Evolutionary conservation across 2,888 invertebrate species (phyloP), one percentile per base, ranked within the genome.

Genomic region (Amblyjoppa fuscipennis): DNA sequence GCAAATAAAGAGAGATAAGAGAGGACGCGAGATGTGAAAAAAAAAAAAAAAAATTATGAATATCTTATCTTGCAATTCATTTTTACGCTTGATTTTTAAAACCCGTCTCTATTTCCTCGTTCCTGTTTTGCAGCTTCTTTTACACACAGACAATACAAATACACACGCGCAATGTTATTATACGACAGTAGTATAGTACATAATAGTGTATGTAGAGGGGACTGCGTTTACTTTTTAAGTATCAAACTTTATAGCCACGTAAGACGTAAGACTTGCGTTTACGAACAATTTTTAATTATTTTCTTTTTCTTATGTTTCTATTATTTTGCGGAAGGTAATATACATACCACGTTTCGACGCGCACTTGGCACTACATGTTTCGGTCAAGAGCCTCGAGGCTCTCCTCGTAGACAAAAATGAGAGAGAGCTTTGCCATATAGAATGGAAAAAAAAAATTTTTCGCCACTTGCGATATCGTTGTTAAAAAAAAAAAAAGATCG

Each of bases 81-180:
- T 93, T 92, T 90, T 92, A 45, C 90, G 92, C 90, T 92, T 92
- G 88, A 69, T 87, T 85, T 70, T 66, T 92, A 93, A 88, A 90
- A 93, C 92, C 89, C 88, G 89, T 92, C 89, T 89, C 87, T 87
- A 84, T 87, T 53, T 84, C 80, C 91, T 77, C 28, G 41, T 68
- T 61, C 59, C 91, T 71, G 61, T 76, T 83, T 80, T 76, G 83
- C 89, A 88, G 91, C 93, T 90, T 91, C 90, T 90, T 90, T 64
- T 34, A 80, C 41, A 82, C 38, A 70, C 45, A 80, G n/a, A 80
- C 45, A 77, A 20, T 31, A 64, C 64, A 11, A 16, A 16, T 28
- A 69, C 45, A 74, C 80, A 69, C 76, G 77, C 80, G 83, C 70
- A 81, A 81, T 84, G 13, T 76, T 81, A 68, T 76, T 70, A 69